phyloP scores from a whole-genome alignment of 2,113 vertebrate species.

The Pedetes capensis region DNA sequence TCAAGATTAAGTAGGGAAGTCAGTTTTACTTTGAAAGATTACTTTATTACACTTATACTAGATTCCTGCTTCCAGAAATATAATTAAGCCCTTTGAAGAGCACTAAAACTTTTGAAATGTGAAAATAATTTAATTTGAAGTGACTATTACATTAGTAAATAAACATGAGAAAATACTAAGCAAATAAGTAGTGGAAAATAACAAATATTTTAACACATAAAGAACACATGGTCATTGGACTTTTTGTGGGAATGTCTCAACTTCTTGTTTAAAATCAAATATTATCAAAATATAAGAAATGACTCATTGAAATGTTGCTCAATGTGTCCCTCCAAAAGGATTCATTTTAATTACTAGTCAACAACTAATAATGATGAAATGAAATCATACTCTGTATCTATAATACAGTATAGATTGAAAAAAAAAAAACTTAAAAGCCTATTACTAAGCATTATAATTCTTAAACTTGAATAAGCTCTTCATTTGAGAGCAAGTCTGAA shows the following conservation, averaged over 20 bases:
- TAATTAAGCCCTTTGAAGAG: conserved; percentile 46
- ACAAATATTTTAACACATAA: conserved; percentile 4
- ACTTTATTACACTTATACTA: conserved; percentile 54
- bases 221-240: not conserved
- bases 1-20: conserved; percentile 53
- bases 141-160: conserved; percentile 35
- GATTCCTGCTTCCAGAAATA: conserved; percentile 36
- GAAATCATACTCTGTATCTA: not conserved
- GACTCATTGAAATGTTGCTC: conserved; percentile 1
- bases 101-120: conserved; percentile 36
- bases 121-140: conserved; percentile 62
- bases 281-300: conserved; percentile 42
- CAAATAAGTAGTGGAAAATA: not conserved
- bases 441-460: not conserved
- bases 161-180: conserved; percentile 26
- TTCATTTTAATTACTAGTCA: conserved; percentile 32
- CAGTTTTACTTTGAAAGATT: conserved; percentile 59
- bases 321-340: not conserved
- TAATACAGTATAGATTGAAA: not conserved
- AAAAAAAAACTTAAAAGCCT: not conserved
- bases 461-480: conserved; percentile 33
- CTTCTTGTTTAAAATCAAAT: conserved; percentile 37
- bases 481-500: not conserved
- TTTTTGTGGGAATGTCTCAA: not conserved
- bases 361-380: not conserved